Evolutionary conservation across 1,140 invertebrate genomes (phyloP).

Genomic region (Coboldia fuscipes): DNA sequence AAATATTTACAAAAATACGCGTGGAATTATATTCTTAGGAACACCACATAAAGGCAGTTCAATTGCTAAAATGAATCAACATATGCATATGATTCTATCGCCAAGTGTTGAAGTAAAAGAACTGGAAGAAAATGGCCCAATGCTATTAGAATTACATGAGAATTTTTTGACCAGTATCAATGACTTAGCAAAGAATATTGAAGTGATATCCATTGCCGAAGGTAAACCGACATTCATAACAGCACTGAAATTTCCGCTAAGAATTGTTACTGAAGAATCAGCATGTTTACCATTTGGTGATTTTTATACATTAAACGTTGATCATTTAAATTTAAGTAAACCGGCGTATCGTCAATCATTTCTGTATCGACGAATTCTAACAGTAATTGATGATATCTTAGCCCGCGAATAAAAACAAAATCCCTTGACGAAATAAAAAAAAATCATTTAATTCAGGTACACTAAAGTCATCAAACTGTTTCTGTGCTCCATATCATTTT

Average conservation of each 20-base stretch:
- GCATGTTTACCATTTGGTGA: constrained; percentile 49
- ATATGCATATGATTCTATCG: constrained; percentile 30
- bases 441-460: too few relatives aligned
- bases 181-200: constrained; percentile 25
- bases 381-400: constrained; percentile 15
- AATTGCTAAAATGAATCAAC: constrained; percentile 31
- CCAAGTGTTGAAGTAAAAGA: constrained; percentile 41
- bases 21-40: constrained; percentile 50
- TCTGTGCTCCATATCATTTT: too few relatives aligned
- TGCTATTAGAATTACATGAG: constrained; percentile 35
- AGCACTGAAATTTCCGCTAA: constrained; percentile 35
- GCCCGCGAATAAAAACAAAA: too few relatives aligned
- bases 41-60: constrained; percentile 49
- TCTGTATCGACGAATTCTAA: constrained; percentile 14
- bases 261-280: constrained; percentile 40
- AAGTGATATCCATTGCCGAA: constrained; percentile 49
- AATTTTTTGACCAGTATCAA: constrained; percentile 36
- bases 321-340: constrained; percentile 57
- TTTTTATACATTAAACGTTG: constrained; percentile 41
- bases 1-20: constrained; percentile 35
- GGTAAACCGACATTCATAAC: constrained; percentile 40
- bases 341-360: constrained; percentile 26
- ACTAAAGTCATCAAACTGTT: too few relatives aligned
- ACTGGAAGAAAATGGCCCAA: constrained; percentile 28
- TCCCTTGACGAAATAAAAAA: too few relatives aligned